Evolutionary conservation across 2,113 vertebrate species (phyloP).

Genomic region (Tautogolabrus adspersus): DNA sequence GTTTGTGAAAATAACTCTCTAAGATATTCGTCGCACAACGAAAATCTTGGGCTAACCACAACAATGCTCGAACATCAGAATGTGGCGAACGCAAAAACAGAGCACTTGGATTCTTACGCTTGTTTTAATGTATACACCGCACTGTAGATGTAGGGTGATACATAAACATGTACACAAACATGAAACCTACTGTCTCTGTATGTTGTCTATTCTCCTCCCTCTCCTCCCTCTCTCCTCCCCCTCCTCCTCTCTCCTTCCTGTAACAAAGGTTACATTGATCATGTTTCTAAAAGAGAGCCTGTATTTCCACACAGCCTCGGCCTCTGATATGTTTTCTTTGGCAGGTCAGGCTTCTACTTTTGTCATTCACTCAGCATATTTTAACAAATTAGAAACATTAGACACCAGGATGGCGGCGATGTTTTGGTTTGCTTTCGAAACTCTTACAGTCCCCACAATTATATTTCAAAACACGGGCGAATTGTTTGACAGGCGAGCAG

Average conservation of each 20-base stretch:
- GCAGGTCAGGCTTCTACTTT: conserved; percentile 76
- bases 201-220: conserved; percentile 70
- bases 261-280: conserved; percentile 87
- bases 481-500: conserved; percentile 83
- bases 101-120: conserved; percentile 38
- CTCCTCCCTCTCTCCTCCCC: conserved; percentile 64
- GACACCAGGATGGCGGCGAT: conserved; percentile 79
- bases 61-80: conserved; percentile 42
- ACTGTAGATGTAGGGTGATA: conserved; percentile 50
- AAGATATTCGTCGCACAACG: not conserved
- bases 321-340: conserved; percentile 86
- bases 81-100: conserved; percentile 36
- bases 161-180: conserved; percentile 74
- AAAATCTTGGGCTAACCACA: conserved; percentile 48
- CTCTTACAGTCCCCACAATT: conserved; percentile 79
- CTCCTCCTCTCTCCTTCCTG: conserved; percentile 71
- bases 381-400: conserved; percentile 87
- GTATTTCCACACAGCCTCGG: conserved; percentile 69
- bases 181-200: conserved; percentile 73
- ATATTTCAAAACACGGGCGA: conserved; percentile 85
- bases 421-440: conserved; percentile 84
- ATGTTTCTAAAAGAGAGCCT: conserved; percentile 81
- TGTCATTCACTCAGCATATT: conserved; percentile 82
- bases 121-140: conserved; percentile 19
- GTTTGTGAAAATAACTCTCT: conserved; percentile 23